Evolutionary conservation across 2,797 vertebrate genomes (phyloP).

Genomic region (Oreortyx pictus): DNA sequence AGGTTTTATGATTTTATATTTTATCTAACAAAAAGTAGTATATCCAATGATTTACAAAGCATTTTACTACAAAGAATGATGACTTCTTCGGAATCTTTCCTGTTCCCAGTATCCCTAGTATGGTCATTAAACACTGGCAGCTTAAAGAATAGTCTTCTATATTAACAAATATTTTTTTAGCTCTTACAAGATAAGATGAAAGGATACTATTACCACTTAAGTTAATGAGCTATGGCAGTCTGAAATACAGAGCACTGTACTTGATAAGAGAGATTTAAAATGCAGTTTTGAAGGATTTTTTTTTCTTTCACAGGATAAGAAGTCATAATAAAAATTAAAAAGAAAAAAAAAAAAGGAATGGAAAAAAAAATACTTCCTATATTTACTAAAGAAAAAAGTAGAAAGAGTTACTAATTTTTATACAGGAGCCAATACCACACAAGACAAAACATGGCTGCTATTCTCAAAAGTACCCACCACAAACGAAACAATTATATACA

Average conservation of each 20-base stretch:
- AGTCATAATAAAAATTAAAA: neutral
- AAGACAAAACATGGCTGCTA: neutral
- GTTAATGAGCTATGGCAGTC: neutral
- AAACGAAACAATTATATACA: accelerated
- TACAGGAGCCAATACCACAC: neutral
- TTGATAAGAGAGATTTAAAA: accelerated
- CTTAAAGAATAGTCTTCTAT: neutral
- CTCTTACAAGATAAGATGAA: slow-evolving; percentile 8
- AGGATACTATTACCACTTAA: neutral
- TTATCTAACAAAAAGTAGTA: slow-evolving; percentile 39
- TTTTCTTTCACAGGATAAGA: neutral
- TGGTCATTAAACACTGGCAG: neutral
- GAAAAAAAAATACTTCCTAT: neutral
- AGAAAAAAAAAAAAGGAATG: neutral
- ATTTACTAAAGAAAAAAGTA: neutral
- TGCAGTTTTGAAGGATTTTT: accelerated
- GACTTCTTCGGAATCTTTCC: slow-evolving; percentile 7
- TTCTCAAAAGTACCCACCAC: neutral
- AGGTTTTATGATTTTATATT: neutral
- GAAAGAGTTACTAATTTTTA: accelerated
- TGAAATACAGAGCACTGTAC: neutral
- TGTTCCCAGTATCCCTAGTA: neutral
- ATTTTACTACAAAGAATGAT: slow-evolving; percentile 5
- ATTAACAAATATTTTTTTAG: neutral
- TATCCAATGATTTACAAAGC: neutral